Conservation (phyloP, 2,113 vertebrate genomes). For the Tupaia chinensis region DNA sequence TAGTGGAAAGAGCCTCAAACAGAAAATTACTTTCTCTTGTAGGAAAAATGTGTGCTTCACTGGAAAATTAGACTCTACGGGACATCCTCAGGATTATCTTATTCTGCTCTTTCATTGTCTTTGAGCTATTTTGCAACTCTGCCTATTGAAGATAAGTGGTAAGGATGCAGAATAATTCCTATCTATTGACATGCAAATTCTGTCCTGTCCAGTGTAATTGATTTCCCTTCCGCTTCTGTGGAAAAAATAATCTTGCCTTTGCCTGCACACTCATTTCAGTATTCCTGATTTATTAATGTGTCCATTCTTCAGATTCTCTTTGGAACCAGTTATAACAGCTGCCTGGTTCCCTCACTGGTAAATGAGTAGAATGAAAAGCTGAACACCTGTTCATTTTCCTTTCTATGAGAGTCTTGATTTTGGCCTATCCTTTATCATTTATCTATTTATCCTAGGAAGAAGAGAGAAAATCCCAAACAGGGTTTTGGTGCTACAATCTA, state of each 20-base stretch:
- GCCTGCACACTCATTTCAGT: background rate
- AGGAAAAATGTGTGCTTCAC: background rate
- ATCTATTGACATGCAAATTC: conserved; percentile 11
- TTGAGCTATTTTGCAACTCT: background rate
- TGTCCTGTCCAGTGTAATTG: background rate
- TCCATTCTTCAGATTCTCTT: conserved; percentile 36
- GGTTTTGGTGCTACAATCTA: too few species aligned
- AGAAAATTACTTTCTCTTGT: conserved; percentile 19
- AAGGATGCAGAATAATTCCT: background rate
- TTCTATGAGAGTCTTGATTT: background rate
- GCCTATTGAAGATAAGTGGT: background rate
- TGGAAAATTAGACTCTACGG: background rate
- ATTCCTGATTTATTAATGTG: background rate
- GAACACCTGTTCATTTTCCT: background rate
- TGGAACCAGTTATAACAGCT: background rate
- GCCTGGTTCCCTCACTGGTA: background rate
- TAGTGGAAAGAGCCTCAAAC: background rate
- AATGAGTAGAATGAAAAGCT: conserved; percentile 8
- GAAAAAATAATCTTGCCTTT: background rate
- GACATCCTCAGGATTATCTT: background rate
- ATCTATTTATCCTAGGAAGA: too few species aligned
- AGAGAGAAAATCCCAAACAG: too few species aligned
- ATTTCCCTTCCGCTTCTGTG: background rate
- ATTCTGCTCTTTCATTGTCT: background rate
- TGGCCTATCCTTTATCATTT: too few species aligned